Evolutionary conservation across 2,888 invertebrate genomes (phyloP), one percentile per base, ranked within the genome.

Genomic region (Sialis fuliginosa): DNA sequence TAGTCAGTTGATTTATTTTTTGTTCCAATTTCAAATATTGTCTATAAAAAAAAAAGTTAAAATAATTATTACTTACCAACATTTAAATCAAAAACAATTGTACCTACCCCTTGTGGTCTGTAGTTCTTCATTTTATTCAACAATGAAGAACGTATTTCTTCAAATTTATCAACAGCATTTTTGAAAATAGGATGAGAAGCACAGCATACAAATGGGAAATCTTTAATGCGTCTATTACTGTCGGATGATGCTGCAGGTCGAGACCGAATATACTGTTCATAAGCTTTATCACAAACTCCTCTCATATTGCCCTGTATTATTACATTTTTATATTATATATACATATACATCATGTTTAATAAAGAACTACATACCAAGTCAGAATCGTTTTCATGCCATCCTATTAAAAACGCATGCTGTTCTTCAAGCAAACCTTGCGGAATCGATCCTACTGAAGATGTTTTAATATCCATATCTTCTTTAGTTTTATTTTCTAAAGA

Each of bases 11-110:
- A 83, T 60, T 89, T 79, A 55, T 80, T 74, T 60, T 82, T 86
- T 1, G 83, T 76, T 41, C 86, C 84, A 44, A 96, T 72, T 68
- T 97, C 97, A 64, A 97, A 88, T 56, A 97, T 85, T 0, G 95
- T 97, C 90, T 91, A 66, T 37, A 70, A 66, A 53, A 49, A 49
- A 51, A 40, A 50, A 48, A 39, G 45, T 40, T 30, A 44, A 33
- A 46, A 8, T 22, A 37, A 39, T 12, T 46, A 33, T 7, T 30
- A 22, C 39, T 12, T 45, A n/a, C 34, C 33, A 31, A 47, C 22
- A 40, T 8, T 31, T n/a, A 33, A 12, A 45, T 41, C n/a, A 42
- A n/a, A 53, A 51, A 33, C 53, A 54, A 44, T 55, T 55, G 7
- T 57, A 64, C 72, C 72, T 65, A 80, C 82, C 54, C 78, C 81